A percentile compares a stretch with the other conserved stretches of the same genome.
Evolutionary conservation across 2,113 vertebrate genomes (phyloP).

Genomic region (Vanacampus margaritifer): DNA sequence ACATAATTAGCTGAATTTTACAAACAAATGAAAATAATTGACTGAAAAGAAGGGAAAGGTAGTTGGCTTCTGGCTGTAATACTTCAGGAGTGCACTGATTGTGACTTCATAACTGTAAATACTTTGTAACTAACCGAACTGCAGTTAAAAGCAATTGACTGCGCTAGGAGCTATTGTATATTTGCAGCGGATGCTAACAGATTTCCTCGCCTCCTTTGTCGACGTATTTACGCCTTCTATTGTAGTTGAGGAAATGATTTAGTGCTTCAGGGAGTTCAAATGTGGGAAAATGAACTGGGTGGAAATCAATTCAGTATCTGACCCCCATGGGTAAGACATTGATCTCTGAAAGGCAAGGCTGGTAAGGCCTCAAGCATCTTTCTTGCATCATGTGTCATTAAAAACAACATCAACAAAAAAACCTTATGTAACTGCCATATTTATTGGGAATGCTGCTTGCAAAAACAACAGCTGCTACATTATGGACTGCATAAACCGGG

Average conservation of each 20-base stretch:
- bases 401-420: slow-evolving; percentile 32
- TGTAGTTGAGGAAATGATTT: slow-evolving; percentile 45
- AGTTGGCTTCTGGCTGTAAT: neutral
- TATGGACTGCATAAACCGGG: too few species aligned
- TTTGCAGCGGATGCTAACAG: slow-evolving; percentile 18
- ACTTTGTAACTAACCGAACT: neutral
- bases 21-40: neutral
- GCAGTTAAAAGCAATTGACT: neutral
- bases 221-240: slow-evolving; percentile 34
- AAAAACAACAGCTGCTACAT: too few species aligned
- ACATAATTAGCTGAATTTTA: neutral
- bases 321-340: slow-evolving; percentile 47
- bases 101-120: neutral
- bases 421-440: slow-evolving; percentile 2
- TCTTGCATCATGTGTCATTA: slow-evolving; percentile 13
- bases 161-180: neutral
- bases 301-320: slow-evolving; percentile 49
- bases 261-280: slow-evolving; percentile 51
- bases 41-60: neutral
- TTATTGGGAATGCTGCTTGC: too few species aligned
- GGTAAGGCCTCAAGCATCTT: slow-evolving; percentile 5
- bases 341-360: slow-evolving; percentile 27
- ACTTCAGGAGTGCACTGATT: neutral
- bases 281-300: slow-evolving; percentile 46
- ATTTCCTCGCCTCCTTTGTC: slow-evolving; percentile 13